Evolutionary conservation across 2,797 vertebrate genomes (phyloP).

Genomic region (Corythornis leucogaster): DNA sequence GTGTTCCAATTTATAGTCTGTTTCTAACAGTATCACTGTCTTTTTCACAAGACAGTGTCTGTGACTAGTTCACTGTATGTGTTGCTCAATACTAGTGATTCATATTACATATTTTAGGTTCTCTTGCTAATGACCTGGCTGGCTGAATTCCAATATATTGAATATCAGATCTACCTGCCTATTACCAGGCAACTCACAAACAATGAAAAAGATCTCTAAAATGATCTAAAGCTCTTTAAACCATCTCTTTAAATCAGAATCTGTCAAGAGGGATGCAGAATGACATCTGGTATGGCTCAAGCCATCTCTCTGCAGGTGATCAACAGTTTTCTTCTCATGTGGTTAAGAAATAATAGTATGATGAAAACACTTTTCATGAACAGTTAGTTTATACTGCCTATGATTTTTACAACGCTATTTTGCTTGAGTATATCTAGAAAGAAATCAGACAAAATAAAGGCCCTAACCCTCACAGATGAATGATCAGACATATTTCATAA

Average conservation of each 20-base stretch:
- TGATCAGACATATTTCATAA: neutral
- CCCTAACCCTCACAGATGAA: neutral
- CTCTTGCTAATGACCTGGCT: neutral
- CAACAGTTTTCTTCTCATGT: neutral
- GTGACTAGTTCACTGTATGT: neutral
- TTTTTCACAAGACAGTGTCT: neutral
- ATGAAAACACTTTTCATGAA: neutral
- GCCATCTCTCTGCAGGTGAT: neutral
- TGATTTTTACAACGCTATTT: neutral
- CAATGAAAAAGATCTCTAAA: neutral
- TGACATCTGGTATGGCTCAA: neutral
- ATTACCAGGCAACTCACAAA: neutral
- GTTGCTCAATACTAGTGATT: neutral
- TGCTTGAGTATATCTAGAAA: neutral
- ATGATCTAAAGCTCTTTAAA: neutral
- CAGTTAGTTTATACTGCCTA: neutral
- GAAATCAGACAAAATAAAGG: neutral
- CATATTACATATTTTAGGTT: neutral
- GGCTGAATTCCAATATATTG: neutral
- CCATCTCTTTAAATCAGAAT: neutral
- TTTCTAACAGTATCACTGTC: neutral
- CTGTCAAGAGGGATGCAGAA: neutral
- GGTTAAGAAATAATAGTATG: neutral
- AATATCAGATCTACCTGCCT: neutral
- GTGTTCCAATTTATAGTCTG: neutral